phyloP scores from a whole-genome alignment of 2,113 vertebrate species.

The Seriola quinqueradiata region DNA sequence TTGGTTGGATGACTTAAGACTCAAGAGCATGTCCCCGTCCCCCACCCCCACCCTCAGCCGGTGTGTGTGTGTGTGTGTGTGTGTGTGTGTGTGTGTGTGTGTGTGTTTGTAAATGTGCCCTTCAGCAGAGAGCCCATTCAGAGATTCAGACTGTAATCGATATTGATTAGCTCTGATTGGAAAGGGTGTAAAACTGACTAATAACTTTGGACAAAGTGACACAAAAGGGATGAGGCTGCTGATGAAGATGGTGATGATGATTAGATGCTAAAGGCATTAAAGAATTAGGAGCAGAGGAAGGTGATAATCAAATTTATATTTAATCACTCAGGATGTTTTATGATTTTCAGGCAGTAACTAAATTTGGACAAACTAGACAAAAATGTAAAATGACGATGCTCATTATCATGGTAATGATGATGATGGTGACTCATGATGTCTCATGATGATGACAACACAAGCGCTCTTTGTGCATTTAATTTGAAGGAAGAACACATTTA shows the following conservation, averaged over 20 bases:
- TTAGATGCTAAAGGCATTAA: too few species aligned
- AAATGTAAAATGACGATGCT: background rate
- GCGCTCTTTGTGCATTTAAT: conserved; percentile 15
- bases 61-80: conserved; percentile 70
- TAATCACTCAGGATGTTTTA: background rate
- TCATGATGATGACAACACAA: conserved; percentile 9
- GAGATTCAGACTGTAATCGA: conserved; percentile 42
- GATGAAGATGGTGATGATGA: conserved; percentile 9
- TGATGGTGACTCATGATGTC: conserved; percentile 19
- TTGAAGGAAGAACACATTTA: background rate
- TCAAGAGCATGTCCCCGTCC: conserved; percentile 63
- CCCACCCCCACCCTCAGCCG: conserved; percentile 1
- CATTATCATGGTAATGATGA: background rate
- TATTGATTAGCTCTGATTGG: conserved; percentile 29
- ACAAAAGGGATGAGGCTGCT: conserved; percentile 7
- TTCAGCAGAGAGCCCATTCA: conserved; percentile 50
- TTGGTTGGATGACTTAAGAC: conserved; percentile 77
- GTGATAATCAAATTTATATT: background rate
- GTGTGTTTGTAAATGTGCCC: conserved; percentile 59
- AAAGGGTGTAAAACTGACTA: background rate
- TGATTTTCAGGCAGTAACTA: background rate
- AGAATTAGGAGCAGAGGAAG: background rate
- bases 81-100: conserved; percentile 51
- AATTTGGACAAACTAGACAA: background rate
- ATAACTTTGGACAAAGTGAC: background rate